Conservation (phyloP, 1,140 invertebrate genomes). For the Drosophila sproati region DNA sequence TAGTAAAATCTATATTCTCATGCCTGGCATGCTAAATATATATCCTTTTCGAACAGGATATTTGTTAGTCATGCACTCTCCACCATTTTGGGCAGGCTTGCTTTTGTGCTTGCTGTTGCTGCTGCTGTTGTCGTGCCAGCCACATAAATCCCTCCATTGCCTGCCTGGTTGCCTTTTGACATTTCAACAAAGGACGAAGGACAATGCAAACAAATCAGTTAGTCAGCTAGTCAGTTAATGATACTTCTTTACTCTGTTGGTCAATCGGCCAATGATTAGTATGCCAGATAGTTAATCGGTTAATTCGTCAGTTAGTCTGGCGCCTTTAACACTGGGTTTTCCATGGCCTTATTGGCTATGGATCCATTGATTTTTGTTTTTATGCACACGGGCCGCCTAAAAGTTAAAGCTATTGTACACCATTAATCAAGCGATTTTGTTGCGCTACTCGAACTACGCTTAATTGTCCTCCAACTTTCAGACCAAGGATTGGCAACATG, state of each 20-base stretch:
- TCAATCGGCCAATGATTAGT: slow-evolving; percentile 28
- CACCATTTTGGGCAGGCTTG: neutral
- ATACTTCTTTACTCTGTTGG: slow-evolving; percentile 6
- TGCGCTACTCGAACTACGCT: slow-evolving; percentile 29
- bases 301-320: slow-evolving; percentile 25
- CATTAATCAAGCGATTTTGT: slow-evolving; percentile 40
- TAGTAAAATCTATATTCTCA: neutral
- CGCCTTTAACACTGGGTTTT: slow-evolving; percentile 25
- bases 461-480: neutral
- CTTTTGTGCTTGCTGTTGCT: slow-evolving; percentile 1
- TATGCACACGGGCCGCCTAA: slow-evolving; percentile 12
- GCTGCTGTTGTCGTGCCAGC: slow-evolving; percentile 52
- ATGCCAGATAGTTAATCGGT: slow-evolving; percentile 35
- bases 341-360: slow-evolving; percentile 31
- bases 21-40: too few relatives aligned
- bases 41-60: neutral
- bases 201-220: slow-evolving; percentile 51
- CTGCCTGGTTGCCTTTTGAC: slow-evolving; percentile 62
- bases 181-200: slow-evolving; percentile 64
- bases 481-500: slow-evolving; percentile 12
- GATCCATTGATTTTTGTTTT: slow-evolving; percentile 58
- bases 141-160: slow-evolving; percentile 41
- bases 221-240: slow-evolving; percentile 33
- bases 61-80: neutral
- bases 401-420: slow-evolving; percentile 32